Conservation (phyloP, 2,888 invertebrate species). For the Steinernema scapterisci region DNA sequence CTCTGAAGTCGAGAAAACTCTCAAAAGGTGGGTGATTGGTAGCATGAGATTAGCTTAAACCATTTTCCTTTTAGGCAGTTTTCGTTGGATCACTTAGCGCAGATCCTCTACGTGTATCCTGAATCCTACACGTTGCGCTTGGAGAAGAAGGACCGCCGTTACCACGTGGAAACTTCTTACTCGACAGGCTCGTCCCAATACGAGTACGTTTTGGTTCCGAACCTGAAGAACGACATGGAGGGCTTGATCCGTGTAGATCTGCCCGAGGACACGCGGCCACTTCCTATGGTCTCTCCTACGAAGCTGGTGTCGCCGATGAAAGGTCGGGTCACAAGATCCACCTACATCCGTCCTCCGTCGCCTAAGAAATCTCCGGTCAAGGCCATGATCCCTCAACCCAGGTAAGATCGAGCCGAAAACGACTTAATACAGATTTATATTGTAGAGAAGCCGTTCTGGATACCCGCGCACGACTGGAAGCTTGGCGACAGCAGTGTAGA, state of each 20-base stretch:
- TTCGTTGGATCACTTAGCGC: neutral
- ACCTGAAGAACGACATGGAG: slow-evolving; percentile 6
- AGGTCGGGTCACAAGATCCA: no score
- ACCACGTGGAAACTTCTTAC: neutral
- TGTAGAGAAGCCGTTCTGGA: slow-evolving; percentile 13
- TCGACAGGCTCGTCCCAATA: neutral
- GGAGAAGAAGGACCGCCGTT: neutral
- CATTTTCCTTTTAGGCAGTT: neutral
- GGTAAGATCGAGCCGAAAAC: neutral
- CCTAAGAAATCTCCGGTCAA: neutral
- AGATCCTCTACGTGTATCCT: neutral
- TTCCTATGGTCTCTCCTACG: slow-evolving; percentile 4
- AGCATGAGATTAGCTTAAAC: neutral
- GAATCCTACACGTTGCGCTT: neutral
- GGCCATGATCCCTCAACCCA: neutral
- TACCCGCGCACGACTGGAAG: neutral
- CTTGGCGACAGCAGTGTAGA: neutral
- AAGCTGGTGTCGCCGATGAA: slow-evolving; percentile 9
- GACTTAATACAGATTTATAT: neutral
- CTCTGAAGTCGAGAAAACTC: neutral
- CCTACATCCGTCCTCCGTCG: neutral
- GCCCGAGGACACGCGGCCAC: neutral
- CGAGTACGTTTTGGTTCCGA: slow-evolving; percentile 2
- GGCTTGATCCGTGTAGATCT: neutral
- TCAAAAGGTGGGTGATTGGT: neutral